Conservation (phyloP, 1,140 invertebrate genomes). For the Nebria ingens region DNA sequence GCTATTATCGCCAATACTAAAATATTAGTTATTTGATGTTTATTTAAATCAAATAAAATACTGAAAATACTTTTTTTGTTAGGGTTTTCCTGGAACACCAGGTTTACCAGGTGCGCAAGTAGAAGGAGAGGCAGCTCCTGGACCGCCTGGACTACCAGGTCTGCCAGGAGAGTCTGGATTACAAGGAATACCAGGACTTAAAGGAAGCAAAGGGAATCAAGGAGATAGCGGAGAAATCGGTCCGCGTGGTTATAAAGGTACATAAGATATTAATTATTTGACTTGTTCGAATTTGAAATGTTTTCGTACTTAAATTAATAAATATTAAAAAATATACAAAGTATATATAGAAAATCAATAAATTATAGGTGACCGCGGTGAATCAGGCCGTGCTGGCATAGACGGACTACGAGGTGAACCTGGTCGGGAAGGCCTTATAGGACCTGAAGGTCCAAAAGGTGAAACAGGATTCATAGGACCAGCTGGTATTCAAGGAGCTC, state of each 20-base stretch:
- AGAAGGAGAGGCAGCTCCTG: constrained; percentile 18
- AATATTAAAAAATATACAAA: not conserved
- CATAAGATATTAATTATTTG: no score
- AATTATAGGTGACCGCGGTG: constrained; percentile 31
- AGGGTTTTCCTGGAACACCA: constrained; percentile 27
- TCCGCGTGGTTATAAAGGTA: constrained; percentile 30
- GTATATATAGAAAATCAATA: constrained; percentile 3
- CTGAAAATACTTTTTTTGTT: not conserved
- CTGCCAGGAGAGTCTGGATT: constrained; percentile 32
- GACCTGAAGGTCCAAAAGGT: constrained; percentile 29
- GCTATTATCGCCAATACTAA: no score
- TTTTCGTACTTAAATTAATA: not conserved
- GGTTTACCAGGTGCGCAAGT: constrained; percentile 29
- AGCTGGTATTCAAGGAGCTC: constrained; percentile 24
- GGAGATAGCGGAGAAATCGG: constrained; percentile 33
- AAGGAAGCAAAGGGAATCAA: constrained; percentile 36
- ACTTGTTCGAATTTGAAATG: not conserved
- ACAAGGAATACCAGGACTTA: constrained; percentile 33
- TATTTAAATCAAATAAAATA: not conserved
- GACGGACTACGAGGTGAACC: constrained; percentile 21
- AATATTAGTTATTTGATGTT: not conserved
- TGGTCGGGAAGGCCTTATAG: constrained; percentile 26
- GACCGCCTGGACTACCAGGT: constrained; percentile 28
- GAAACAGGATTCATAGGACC: constrained; percentile 24
- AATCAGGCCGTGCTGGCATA: constrained; percentile 27